These are phyloP conservation scores for Drosophila setifemur DNA, from an alignment of 1,140 invertebrate species.

Conservation along the genomic window DNA sequence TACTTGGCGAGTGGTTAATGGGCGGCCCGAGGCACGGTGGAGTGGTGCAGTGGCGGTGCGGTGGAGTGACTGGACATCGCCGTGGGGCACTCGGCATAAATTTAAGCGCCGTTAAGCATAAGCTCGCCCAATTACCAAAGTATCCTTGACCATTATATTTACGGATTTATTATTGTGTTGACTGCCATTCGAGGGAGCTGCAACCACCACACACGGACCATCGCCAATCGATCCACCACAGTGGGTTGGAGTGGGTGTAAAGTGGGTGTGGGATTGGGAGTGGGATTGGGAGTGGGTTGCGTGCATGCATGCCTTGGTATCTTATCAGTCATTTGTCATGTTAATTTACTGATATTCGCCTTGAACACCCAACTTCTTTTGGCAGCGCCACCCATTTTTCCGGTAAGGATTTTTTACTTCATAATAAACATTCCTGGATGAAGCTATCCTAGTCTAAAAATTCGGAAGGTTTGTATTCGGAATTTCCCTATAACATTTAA, in stretches of 20 bases:
- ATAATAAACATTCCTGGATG: slow-evolving; percentile 29
- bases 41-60: neutral
- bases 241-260: neutral
- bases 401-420: slow-evolving; percentile 26
- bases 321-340: slow-evolving; percentile 74
- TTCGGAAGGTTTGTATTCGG: too few species aligned
- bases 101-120: slow-evolving; percentile 75
- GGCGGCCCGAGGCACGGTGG: neutral
- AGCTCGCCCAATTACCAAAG: slow-evolving; percentile 76
- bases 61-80: slow-evolving; percentile 12
- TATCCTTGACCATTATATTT: slow-evolving; percentile 71
- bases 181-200: slow-evolving; percentile 35
- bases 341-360: slow-evolving; percentile 69
- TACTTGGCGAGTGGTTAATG: slow-evolving; percentile 13
- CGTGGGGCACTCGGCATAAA: slow-evolving; percentile 62
- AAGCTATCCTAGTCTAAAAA: too few species aligned
- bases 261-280: slow-evolving; percentile 13
- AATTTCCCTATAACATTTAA: too few species aligned
- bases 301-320: slow-evolving; percentile 51
- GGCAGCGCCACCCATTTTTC: slow-evolving; percentile 3
- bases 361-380: too few species aligned
- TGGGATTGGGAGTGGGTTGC: neutral
- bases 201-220: neutral
- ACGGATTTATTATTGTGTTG: slow-evolving; percentile 74
- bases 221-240: neutral